A percentile compares a stretch with the other conserved stretches of the same genome.
Conservation (phyloP, 2,888 invertebrate genomes). For the Cephus pygmeus region DNA sequence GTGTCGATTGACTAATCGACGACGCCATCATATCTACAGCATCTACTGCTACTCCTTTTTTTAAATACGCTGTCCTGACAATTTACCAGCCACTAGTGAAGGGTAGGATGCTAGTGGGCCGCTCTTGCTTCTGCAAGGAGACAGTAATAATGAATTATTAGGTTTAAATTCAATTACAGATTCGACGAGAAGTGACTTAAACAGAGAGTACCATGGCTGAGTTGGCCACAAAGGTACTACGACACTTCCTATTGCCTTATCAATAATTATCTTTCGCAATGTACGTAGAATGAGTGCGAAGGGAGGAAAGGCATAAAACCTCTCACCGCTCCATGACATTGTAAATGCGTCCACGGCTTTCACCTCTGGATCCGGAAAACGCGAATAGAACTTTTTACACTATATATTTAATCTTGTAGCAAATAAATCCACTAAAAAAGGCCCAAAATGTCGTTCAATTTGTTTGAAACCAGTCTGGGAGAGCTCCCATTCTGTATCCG, state of each 20-base stretch:
- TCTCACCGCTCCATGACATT: slow-evolving; percentile 17
- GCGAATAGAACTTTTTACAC: not conserved
- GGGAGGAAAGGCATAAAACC: slow-evolving; percentile 30
- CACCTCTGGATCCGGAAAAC: slow-evolving; percentile 13
- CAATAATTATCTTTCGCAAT: slow-evolving; percentile 21
- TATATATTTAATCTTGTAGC: not conserved
- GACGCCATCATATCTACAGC: slow-evolving; percentile 16
- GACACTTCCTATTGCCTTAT: slow-evolving; percentile 19
- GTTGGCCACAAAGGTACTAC: slow-evolving; percentile 27
- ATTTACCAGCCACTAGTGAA: slow-evolving; percentile 32
- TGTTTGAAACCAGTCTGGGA: not conserved
- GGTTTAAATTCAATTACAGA: slow-evolving; percentile 22
- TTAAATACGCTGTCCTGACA: slow-evolving; percentile 24
- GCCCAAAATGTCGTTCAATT: slow-evolving; percentile 6
- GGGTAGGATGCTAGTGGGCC: slow-evolving; percentile 30
- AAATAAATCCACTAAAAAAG: slow-evolving; percentile 5
- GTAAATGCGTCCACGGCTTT: slow-evolving; percentile 26
- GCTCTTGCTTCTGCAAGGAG: slow-evolving; percentile 25
- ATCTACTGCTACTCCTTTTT: slow-evolving; percentile 14
- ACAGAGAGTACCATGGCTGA: slow-evolving; percentile 27
- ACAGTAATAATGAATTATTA: slow-evolving; percentile 21
- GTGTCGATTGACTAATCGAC: slow-evolving; percentile 18
- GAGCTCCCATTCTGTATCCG: slow-evolving; percentile 24
- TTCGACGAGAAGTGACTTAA: not conserved
- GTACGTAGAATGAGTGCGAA: slow-evolving; percentile 16